Conservation (phyloP, 2,797 vertebrate genomes). For the Enteromius mattozi region DNA sequence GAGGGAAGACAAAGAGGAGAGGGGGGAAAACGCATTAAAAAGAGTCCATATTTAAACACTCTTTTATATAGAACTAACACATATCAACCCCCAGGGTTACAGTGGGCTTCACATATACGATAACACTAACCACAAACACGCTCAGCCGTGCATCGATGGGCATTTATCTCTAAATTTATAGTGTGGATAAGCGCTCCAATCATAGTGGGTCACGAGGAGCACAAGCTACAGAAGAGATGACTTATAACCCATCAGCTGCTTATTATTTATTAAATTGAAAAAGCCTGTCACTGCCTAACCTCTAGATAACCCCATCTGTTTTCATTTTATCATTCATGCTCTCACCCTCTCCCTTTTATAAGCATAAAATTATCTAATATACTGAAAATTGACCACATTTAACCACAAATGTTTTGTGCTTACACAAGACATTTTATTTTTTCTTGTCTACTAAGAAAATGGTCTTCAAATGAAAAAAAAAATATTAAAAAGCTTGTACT, state of each 20-base stretch:
- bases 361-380: slow-evolving; percentile 3
- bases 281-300: slow-evolving; percentile 42
- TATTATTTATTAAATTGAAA: slow-evolving; percentile 47
- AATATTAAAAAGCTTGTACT: not conserved
- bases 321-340: slow-evolving; percentile 21
- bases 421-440: not conserved
- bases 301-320: slow-evolving; percentile 41
- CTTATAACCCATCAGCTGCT: slow-evolving; percentile 40
- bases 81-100: slow-evolving; percentile 18
- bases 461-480: not conserved
- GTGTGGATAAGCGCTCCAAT: slow-evolving; percentile 35
- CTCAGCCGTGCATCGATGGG: slow-evolving; percentile 6
- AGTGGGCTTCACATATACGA: slow-evolving; percentile 7
- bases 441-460: not conserved
- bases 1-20: slow-evolving; percentile 40
- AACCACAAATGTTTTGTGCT: not conserved
- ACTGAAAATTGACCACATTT: slow-evolving; percentile 5
- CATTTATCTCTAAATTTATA: slow-evolving; percentile 51
- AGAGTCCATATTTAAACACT: slow-evolving; percentile 58
- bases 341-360: slow-evolving; percentile 5
- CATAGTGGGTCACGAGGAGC: slow-evolving; percentile 23
- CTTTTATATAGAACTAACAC: slow-evolving; percentile 41
- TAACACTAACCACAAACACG: slow-evolving; percentile 38
- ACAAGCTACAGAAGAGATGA: slow-evolving; percentile 41
- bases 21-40: slow-evolving; percentile 28